Conservation (phyloP, 2,113 vertebrate species). For the Paraplagusia blochii region DNA sequence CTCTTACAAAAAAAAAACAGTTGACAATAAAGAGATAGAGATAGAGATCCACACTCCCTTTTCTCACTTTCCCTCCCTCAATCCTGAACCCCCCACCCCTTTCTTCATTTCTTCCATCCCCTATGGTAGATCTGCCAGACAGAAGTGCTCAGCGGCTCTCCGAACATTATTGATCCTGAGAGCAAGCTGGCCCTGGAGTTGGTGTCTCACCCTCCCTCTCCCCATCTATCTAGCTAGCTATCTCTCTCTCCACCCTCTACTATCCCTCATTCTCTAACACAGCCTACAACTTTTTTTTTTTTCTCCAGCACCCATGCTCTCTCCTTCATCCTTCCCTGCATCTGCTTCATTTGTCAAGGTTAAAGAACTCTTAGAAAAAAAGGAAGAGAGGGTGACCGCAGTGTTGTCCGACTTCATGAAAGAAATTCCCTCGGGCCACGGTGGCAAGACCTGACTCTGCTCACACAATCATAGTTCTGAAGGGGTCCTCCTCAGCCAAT, state of each 20-base stretch:
- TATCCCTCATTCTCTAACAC: conserved; percentile 42
- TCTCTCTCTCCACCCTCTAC: conserved; percentile 41
- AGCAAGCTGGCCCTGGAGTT: conserved; percentile 61
- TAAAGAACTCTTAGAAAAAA: conserved; percentile 80
- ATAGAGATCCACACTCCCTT: conserved; percentile 50
- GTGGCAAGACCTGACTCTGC: conserved; percentile 59
- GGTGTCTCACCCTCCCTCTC: conserved; percentile 47
- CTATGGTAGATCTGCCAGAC: conserved; percentile 69
- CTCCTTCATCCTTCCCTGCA: conserved; percentile 29
- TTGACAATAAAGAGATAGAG: conserved; percentile 59
- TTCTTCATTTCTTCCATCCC: conserved; percentile 49
- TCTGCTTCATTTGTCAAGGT: conserved; percentile 79
- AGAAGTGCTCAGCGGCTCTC: conserved; percentile 72
- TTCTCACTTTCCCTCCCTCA: conserved; percentile 41
- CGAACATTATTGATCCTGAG: conserved; percentile 77
- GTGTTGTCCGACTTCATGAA: conserved; percentile 79
- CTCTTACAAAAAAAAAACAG: conserved; percentile 35
- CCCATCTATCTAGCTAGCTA: conserved; percentile 11
- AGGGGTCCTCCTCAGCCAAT: conserved; percentile 41
- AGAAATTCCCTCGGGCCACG: conserved; percentile 76
- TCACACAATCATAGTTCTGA: conserved; percentile 33
- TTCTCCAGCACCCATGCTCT: background rate
- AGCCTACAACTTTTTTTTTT: conserved; percentile 56
- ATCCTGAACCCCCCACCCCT: background rate
- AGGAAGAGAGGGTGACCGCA: conserved; percentile 67